Conservation (phyloP, 2,113 vertebrate genomes). For the Pteronura brasiliensis region DNA sequence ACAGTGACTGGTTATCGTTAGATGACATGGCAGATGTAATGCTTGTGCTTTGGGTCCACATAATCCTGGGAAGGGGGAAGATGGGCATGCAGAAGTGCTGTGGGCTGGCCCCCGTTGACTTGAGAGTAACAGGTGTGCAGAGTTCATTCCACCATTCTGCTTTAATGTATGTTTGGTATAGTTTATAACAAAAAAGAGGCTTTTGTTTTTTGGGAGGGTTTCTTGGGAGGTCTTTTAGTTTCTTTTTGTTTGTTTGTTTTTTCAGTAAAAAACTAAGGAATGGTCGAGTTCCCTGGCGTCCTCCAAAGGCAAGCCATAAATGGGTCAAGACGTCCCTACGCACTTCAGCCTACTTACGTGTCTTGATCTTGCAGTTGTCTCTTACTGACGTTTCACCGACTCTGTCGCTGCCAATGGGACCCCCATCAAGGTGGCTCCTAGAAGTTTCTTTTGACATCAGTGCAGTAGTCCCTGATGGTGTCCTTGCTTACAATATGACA, state of each 20-base stretch:
- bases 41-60: neutral
- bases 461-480: neutral
- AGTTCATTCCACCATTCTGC: rapidly evolving
- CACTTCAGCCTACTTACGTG: too few relatives aligned
- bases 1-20: neutral
- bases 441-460: neutral
- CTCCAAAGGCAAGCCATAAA: neutral
- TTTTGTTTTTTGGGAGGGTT: too few relatives aligned
- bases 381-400: neutral
- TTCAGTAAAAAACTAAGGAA: neutral
- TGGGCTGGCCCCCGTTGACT: rapidly evolving
- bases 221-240: too few relatives aligned
- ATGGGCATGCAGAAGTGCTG: rapidly evolving
- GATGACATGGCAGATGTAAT: neutral
- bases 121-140: rapidly evolving
- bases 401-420: rapidly evolving
- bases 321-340: rapidly evolving
- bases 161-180: rapidly evolving
- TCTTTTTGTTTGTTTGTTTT: neutral
- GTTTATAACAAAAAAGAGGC: neutral
- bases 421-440: neutral
- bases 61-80: too few relatives aligned
- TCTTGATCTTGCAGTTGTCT: neutral
- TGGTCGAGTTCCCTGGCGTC: neutral
- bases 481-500: neutral